Percentiles rank a stretch among this genome's conserved stretches.
phyloP scores from a whole-genome alignment of 2,888 invertebrate genomes.

The Labia minor region DNA sequence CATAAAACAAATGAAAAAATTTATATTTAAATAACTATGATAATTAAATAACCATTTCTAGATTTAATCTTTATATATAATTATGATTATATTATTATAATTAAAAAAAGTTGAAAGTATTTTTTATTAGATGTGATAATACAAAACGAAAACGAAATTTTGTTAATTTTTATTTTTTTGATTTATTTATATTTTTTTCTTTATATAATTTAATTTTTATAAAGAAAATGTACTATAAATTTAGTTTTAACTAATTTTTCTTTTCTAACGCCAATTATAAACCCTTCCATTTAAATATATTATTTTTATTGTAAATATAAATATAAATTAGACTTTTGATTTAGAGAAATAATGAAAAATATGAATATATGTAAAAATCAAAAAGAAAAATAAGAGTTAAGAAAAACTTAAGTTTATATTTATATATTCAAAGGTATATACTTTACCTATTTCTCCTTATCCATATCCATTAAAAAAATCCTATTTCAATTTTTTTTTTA shows the following conservation, averaged over 20 bases:
- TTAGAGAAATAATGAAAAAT: not conserved
- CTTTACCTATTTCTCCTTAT: too few species aligned
- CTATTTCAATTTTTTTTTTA: too few species aligned
- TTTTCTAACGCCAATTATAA: not conserved
- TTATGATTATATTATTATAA: too few species aligned
- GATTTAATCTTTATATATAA: too few species aligned
- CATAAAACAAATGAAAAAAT: too few species aligned
- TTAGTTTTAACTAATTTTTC: not conserved
- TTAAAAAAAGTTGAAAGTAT: not conserved
- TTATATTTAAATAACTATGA: too few species aligned
- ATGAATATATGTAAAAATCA: conserved; percentile 13
- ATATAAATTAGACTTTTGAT: not conserved
- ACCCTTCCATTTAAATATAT: not conserved
- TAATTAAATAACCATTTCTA: too few species aligned
- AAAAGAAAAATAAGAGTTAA: not conserved
- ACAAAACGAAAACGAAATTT: not conserved
- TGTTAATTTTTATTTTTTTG: not conserved
- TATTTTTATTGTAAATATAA: conserved; percentile 9
- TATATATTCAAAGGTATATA: too few species aligned
- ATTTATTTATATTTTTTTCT: not conserved
- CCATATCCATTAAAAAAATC: too few species aligned
- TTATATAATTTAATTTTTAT: not conserved
- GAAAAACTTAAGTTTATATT: not conserved
- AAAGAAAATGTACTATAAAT: not conserved
- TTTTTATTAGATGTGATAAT: conserved; percentile 4